Evolutionary conservation across 2,888 invertebrate genomes (phyloP).

Genomic region (Heliconius erato): DNA sequence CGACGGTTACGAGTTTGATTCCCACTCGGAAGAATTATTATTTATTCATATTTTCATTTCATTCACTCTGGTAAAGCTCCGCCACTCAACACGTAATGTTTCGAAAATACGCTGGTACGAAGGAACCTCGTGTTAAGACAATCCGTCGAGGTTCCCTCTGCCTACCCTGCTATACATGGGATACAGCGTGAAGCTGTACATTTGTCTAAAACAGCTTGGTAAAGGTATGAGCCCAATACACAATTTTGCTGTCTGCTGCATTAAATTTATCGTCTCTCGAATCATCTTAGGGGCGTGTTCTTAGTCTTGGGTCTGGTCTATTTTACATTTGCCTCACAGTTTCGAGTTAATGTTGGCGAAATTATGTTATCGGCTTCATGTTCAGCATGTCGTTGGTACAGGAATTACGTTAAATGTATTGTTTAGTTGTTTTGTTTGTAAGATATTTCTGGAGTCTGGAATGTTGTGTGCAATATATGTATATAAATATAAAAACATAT

Average conservation of each 20-base stretch:
- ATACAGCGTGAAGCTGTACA: no score
- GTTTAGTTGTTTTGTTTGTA: neutral
- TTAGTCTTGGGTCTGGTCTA: slow-evolving; percentile 73
- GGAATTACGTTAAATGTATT: slow-evolving; percentile 25
- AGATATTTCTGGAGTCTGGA: neutral
- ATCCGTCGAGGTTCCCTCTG: no score
- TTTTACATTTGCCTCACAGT: slow-evolving; percentile 78
- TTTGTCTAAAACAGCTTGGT: slow-evolving; percentile 65
- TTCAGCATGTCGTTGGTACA: slow-evolving; percentile 27
- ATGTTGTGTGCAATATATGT: neutral
- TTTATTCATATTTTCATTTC: no score
- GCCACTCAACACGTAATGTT: no score
- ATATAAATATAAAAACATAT: neutral
- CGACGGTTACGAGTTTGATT: no score
- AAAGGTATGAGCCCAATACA: slow-evolving; percentile 80
- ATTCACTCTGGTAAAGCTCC: no score
- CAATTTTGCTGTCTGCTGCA: slow-evolving; percentile 84
- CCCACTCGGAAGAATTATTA: no score
- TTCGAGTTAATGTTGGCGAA: slow-evolving; percentile 57
- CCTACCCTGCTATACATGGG: no score
- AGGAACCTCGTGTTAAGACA: no score
- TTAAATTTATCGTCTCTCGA: slow-evolving; percentile 81
- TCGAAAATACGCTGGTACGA: no score
- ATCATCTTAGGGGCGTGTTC: slow-evolving; percentile 84
- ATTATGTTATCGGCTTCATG: slow-evolving; percentile 44